Conservation (phyloP, 2,888 invertebrate genomes). For the Eledone cirrhosa region DNA sequence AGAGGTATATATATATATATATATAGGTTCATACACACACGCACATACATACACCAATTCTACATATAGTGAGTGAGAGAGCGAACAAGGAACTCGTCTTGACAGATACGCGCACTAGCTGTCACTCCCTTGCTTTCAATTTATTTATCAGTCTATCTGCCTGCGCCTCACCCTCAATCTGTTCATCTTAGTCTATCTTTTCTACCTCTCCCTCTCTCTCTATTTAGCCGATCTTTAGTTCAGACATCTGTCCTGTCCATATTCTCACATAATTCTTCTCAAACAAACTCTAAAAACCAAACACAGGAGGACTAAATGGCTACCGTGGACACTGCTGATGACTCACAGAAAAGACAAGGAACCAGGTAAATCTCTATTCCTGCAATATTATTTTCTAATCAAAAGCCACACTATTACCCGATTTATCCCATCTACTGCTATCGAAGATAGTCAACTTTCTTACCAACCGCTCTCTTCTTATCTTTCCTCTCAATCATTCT, state of each 20-base stretch:
- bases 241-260: no score
- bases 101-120: not conserved
- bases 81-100: not conserved
- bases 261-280: no score
- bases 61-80: not conserved
- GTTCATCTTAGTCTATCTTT: not conserved
- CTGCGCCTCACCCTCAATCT: not conserved
- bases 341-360: conserved; percentile 24
- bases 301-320: conserved; percentile 22
- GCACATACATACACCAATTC: no score
- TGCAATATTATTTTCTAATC: no score
- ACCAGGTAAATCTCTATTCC: not conserved
- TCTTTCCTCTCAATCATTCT: no score
- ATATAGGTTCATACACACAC: no score
- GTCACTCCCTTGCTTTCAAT: not conserved
- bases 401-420: no score
- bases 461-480: no score
- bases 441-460: no score
- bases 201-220: not conserved
- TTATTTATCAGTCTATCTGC: conserved; percentile 3
- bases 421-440: no score
- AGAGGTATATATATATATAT: no score
- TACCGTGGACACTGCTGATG: conserved; percentile 25
- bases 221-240: no score
- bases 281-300: not conserved